Evolutionary conservation across 2,113 vertebrate species (phyloP).

Genomic region (Cacatua alba): DNA sequence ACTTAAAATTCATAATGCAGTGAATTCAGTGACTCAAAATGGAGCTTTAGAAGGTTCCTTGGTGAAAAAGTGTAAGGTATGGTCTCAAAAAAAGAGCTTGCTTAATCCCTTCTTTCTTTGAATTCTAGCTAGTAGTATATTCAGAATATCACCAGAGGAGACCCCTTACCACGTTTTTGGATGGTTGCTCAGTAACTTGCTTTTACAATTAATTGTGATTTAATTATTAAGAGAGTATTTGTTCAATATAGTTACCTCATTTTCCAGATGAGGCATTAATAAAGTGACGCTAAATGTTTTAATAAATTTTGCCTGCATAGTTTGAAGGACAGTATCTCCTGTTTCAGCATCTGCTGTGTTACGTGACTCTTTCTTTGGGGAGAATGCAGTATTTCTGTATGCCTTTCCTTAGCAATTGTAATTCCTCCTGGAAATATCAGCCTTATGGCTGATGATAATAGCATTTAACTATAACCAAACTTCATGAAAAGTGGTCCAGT

Average conservation of each 20-base stretch:
- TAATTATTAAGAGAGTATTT: neutral
- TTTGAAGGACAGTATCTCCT: neutral
- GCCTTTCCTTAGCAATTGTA: neutral
- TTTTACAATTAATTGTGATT: neutral
- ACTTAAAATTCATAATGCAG: accelerated
- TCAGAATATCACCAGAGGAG: neutral
- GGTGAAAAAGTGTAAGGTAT: neutral
- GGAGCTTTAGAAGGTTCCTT: neutral
- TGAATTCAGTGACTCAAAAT: neutral
- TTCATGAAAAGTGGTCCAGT: too few relatives aligned
- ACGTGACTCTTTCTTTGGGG: neutral
- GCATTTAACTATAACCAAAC: neutral
- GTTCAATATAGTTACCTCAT: neutral
- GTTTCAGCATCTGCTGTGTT: neutral
- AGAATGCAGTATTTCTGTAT: neutral
- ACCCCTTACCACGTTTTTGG: neutral
- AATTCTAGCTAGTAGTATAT: neutral
- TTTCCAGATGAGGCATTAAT: neutral
- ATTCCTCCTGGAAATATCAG: neutral
- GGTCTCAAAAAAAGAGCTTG: neutral
- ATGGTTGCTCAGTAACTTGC: neutral
- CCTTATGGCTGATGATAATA: neutral
- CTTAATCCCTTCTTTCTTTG: neutral
- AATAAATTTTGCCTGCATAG: neutral
- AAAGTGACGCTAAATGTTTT: neutral